Base-by-base conservation (phyloP, 92 coral and sea anemone species). In the Umimayanthus kanabou region DNA sequence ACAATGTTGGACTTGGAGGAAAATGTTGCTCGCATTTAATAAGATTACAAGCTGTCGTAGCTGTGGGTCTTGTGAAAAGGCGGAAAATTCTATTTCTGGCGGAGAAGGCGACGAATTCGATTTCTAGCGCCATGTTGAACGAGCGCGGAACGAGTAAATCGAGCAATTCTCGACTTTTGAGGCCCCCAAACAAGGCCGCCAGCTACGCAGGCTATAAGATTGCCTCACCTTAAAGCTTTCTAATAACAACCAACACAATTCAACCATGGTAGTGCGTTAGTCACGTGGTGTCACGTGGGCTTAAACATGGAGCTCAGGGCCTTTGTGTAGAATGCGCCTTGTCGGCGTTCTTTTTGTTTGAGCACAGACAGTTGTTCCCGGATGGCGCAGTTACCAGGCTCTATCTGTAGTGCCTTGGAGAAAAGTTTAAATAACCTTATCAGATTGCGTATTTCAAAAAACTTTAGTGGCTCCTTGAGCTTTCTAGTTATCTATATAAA, bases 241-340 rank as follows among this genome's bases (percentile, higher is more conserved):
- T 70, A 15, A 8, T 14, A 70, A 0, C 73, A 45, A 45, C 15
- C 33, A 47, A 70, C 16, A 14, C 28, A 71, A 7, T 28, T 33
- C 75, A 28, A 25, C 39, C 75, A 71, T 71, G 75, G 75, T 11
- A 30, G 57, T 16, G 13, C 1, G 58, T 53, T 4, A 53, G 20
- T 53, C 58, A 53, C 58, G 58, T 53, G 58, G 58, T 14, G 18
- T 83, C 87, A 83, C 18, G 87, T 66, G 2, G 89, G 81, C 39
- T 89, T 85, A 73, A 91, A 91, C 93, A 91, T 91, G 69, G 80
- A 88, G 9, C 91, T 85, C 81, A 91, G 75, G 20, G 93, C 91
- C 70, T 42, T 89, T 8, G 93, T 73, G 20, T 82, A 57, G 22
- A 74, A 53, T 64, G 79, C 73, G 16, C 80, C 88, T 37, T 91